Evolutionary conservation across 2,888 invertebrate genomes (phyloP).

Genomic region (Geophilus truncorum): DNA sequence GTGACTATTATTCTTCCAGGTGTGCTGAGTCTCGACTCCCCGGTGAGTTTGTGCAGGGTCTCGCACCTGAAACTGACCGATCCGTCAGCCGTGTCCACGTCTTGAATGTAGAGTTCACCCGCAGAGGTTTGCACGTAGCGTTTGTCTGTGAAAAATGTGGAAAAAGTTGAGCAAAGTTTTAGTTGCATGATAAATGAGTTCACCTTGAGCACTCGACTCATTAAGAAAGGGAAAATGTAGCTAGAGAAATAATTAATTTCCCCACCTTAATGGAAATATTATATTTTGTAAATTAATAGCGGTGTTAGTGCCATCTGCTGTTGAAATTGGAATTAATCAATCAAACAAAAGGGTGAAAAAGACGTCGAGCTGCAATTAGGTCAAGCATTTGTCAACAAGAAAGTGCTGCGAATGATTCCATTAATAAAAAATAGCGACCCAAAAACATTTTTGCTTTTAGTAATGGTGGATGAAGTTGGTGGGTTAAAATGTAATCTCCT

Average conservation of each 20-base stretch:
- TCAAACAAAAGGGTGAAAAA: not conserved
- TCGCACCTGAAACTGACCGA: constrained; percentile 35
- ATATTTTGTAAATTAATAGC: constrained; percentile 24
- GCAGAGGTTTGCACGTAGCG: constrained; percentile 35
- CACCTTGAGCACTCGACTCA: constrained; percentile 8
- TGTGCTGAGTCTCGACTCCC: constrained; percentile 33
- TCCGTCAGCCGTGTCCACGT: constrained; percentile 33
- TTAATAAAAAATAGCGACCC: not conserved
- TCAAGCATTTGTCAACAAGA: not conserved
- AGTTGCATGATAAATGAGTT: not conserved
- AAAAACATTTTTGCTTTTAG: not conserved
- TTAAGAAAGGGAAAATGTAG: not conserved
- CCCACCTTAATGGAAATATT: not conserved
- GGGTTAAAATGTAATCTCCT: too few relatives aligned
- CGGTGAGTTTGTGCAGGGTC: constrained; percentile 36
- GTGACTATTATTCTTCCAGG: constrained; percentile 36
- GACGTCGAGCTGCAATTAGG: not conserved
- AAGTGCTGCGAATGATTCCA: not conserved
- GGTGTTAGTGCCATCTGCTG: constrained; percentile 10
- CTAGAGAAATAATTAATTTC: not conserved
- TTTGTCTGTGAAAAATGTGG: constrained; percentile 8
- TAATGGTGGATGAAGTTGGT: too few relatives aligned
- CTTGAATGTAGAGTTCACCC: constrained; percentile 36
- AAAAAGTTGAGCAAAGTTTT: not conserved
- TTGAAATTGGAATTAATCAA: not conserved